phyloP scores from a whole-genome alignment of 92 coral and sea anemone species.

The Montipora capitata region DNA sequence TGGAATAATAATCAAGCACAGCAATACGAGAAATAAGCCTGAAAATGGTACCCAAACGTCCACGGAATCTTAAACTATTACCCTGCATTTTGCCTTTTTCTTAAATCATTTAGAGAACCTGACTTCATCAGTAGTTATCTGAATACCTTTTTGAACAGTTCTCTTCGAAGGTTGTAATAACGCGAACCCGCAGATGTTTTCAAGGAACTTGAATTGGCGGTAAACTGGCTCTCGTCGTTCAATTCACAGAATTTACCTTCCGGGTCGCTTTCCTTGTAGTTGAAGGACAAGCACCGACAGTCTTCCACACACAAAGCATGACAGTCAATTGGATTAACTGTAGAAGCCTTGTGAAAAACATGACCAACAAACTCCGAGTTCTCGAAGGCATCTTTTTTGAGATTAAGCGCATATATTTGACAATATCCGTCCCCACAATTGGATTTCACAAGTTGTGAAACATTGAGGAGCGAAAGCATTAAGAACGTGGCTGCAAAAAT shows the following conservation, averaged over 20 bases:
- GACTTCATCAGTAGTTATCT: neutral
- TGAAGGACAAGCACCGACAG: constrained; percentile 44
- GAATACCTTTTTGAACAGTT: neutral
- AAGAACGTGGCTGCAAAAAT: neutral
- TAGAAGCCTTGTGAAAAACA: constrained; percentile 17
- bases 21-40: too few relatives aligned
- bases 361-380: constrained; percentile 18
- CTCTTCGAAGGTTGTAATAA: constrained; percentile 12
- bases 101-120: too few relatives aligned
- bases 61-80: too few relatives aligned
- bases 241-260: constrained; percentile 6
- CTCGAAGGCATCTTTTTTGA: constrained; percentile 13
- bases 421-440: constrained; percentile 1
- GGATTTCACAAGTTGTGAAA: neutral
- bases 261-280: constrained; percentile 5
- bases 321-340: constrained; percentile 14
- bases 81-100: too few relatives aligned
- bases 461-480: neutral
- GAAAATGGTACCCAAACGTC: too few relatives aligned
- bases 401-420: neutral
- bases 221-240: neutral
- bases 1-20: too few relatives aligned
- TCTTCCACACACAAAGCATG: constrained; percentile 1
- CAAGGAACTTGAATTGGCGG: neutral
- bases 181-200: constrained; percentile 7